A percentile compares a stretch with the other conserved stretches of the same genome.
These are phyloP conservation scores for cattle (Bos taurus) DNA, from an alignment of 2,113 vertebrate species.

Conservation along the genomic window ARS-UCD2.0 NC_037331.1:105742501-105743000, in stretches of 20 bases:
- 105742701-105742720: background rate
- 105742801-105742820: background rate
- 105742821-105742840: background rate
- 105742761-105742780: background rate
- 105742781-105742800: background rate
- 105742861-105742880: background rate
- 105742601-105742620: background rate
- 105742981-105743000: background rate
- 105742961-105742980: background rate
- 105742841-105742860: fast-evolving
- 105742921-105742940: background rate
- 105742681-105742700: background rate
- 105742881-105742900: background rate
- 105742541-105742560: background rate
- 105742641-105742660: background rate
- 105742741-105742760: background rate
- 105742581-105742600: background rate
- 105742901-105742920: background rate
- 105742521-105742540: background rate
- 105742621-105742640: background rate
- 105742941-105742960: background rate
- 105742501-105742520: background rate
- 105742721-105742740: background rate
- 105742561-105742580: background rate
- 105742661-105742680: background rate